Percentiles rank a stretch among this genome's conserved stretches.
phyloP scores from a whole-genome alignment of 2,888 invertebrate genomes.

The Lasioglossum malachurum region DNA sequence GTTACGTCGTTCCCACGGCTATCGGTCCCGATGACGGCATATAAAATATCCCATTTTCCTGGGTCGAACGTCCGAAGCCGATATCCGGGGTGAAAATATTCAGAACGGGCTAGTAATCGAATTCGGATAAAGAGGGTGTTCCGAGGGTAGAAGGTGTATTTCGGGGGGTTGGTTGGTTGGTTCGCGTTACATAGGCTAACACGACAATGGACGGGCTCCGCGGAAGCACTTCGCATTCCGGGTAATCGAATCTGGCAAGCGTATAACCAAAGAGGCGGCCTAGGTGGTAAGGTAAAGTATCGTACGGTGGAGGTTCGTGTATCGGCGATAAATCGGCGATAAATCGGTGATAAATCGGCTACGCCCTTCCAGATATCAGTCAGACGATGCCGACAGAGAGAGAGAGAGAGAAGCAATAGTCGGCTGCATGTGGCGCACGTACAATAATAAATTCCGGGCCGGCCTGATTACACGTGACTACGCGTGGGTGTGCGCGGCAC shows the following conservation, averaged over 20 bases:
- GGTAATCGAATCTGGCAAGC: slow-evolving; percentile 37
- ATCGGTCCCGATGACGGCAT: slow-evolving; percentile 35
- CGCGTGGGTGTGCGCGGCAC: slow-evolving; percentile 14
- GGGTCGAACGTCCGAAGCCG: not conserved
- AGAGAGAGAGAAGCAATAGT: not conserved
- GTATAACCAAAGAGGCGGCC: slow-evolving; percentile 22
- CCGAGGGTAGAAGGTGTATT: not conserved
- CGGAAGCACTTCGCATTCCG: slow-evolving; percentile 15
- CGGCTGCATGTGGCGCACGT: slow-evolving; percentile 46
- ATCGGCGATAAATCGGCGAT: slow-evolving; percentile 29
- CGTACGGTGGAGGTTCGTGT: slow-evolving; percentile 25
- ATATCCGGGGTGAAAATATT: slow-evolving; percentile 36
- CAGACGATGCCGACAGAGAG: not conserved
- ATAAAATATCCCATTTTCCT: slow-evolving; percentile 34
- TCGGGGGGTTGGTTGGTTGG: not conserved
- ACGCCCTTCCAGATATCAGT: not conserved
- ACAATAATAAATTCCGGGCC: slow-evolving; percentile 52
- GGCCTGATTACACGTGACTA: slow-evolving; percentile 64
- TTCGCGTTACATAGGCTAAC: slow-evolving; percentile 27
- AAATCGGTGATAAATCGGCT: not conserved
- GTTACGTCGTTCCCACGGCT: slow-evolving; percentile 20
- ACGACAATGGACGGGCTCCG: slow-evolving; percentile 35
- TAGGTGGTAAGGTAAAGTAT: slow-evolving; percentile 9
- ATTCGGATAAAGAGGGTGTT: slow-evolving; percentile 29
- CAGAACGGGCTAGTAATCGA: slow-evolving; percentile 40